Conservation (phyloP, 2,888 invertebrate species). For the Catocala fraxini region DNA sequence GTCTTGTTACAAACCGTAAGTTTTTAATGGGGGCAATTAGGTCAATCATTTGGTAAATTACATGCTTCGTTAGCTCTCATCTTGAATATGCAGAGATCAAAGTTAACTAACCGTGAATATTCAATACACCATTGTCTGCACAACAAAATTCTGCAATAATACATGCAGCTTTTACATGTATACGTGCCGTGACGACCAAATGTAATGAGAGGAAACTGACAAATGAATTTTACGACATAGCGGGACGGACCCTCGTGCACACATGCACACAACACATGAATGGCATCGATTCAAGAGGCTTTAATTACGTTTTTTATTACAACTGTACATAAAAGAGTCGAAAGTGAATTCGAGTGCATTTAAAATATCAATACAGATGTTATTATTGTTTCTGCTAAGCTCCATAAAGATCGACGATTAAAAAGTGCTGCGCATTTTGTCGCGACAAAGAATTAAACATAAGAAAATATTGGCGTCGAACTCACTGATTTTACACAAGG, state of each 20-base stretch:
- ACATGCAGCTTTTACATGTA: conserved; percentile 5
- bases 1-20: conserved; percentile 41
- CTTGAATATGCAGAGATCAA: conserved; percentile 18
- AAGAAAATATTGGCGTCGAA: conserved; percentile 37
- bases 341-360: conserved; percentile 32
- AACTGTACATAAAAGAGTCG: conserved; percentile 11
- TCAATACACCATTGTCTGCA: conserved; percentile 10
- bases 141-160: conserved; percentile 18
- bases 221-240: conserved; percentile 41
- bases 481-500: conserved; percentile 29
- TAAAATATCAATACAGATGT: conserved; percentile 17
- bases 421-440: conserved; percentile 25
- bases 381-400: conserved; percentile 12
- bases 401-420: conserved; percentile 16
- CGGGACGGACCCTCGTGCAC: conserved; percentile 21
- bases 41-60: conserved; percentile 54
- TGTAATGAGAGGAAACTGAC: conserved; percentile 47
- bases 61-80: conserved; percentile 32
- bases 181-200: conserved; percentile 29
- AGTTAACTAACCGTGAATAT: conserved; percentile 20
- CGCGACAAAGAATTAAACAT: conserved; percentile 22
- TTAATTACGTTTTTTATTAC: conserved; percentile 35
- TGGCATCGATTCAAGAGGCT: conserved; percentile 43
- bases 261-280: conserved; percentile 38
- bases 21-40: conserved; percentile 57